phyloP scores from a whole-genome alignment of 1,140 invertebrate species.

The Habropoda laboriosa region DNA sequence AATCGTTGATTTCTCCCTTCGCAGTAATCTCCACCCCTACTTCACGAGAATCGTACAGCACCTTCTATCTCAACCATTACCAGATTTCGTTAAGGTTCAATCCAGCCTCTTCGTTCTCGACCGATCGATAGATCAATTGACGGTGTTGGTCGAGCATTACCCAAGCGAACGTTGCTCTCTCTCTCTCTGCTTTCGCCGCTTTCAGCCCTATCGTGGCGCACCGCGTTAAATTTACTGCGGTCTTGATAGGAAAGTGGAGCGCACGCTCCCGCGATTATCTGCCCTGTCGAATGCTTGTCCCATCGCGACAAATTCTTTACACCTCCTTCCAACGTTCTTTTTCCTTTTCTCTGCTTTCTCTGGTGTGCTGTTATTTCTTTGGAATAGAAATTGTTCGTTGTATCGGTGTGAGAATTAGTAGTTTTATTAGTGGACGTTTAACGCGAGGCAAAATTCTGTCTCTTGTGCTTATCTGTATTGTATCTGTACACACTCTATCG shows the following conservation, averaged over 20 bases:
- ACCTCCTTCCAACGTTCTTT: neutral
- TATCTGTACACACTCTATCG: no score
- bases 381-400: neutral
- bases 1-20: neutral
- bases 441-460: no score
- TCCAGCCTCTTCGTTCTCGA: constrained; percentile 48
- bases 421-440: no score
- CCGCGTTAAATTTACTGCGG: constrained; percentile 78
- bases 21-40: neutral
- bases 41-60: constrained; percentile 65
- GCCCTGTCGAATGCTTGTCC: constrained; percentile 61
- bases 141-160: constrained; percentile 74
- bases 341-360: no score
- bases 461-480: no score
- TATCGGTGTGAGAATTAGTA: no score
- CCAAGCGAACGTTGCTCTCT: constrained; percentile 22
- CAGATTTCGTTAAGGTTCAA: constrained; percentile 77
- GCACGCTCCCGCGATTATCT: constrained; percentile 68
- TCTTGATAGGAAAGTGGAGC: constrained; percentile 76
- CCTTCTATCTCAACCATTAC: constrained; percentile 76
- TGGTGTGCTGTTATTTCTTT: neutral
- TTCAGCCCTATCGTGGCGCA: constrained; percentile 69
- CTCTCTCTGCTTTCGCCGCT: constrained; percentile 25
- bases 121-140: constrained; percentile 78
- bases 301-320: constrained; percentile 65